Conservation (phyloP, 1,140 invertebrate species). For the Globodera rostochiensis region DNA sequence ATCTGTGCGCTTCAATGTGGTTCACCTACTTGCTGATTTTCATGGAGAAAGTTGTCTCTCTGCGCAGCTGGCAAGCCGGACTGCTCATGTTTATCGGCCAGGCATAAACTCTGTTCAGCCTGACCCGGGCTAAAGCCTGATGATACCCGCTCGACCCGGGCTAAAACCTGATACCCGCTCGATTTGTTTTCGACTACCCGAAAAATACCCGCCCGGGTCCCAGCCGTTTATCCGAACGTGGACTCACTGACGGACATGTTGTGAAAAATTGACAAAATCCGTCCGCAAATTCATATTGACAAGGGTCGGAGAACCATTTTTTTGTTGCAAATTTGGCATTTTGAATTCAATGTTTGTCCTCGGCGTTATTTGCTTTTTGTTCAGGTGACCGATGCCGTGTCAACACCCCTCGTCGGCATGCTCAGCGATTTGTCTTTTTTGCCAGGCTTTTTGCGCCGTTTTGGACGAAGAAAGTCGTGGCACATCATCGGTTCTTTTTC, state of each 20-base stretch:
- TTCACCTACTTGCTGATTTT: constrained; percentile 93
- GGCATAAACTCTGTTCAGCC: constrained; percentile 49
- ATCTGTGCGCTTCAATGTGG: constrained; percentile 93
- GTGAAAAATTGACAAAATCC: too few relatives aligned
- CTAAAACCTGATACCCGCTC: too few relatives aligned
- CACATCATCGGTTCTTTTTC: constrained; percentile 78
- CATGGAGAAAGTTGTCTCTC: constrained; percentile 78
- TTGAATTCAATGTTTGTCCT: constrained; percentile 17
- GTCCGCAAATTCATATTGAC: too few relatives aligned
- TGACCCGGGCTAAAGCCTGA: too few relatives aligned
- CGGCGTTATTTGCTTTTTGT: background rate
- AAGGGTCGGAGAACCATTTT: background rate
- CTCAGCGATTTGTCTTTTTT: constrained; percentile 77
- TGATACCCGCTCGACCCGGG: too few relatives aligned
- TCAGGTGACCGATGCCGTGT: constrained; percentile 80
- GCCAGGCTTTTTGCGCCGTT: constrained; percentile 69
- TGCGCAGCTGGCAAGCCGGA: constrained; percentile 73
- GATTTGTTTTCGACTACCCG: too few relatives aligned
- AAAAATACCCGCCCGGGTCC: too few relatives aligned
- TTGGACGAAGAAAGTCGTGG: constrained; percentile 86
- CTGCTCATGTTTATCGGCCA: constrained; percentile 81
- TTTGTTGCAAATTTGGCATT: constrained; percentile 2
- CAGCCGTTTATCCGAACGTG: too few relatives aligned
- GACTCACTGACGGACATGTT: too few relatives aligned
- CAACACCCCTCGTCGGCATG: constrained; percentile 85